A percentile compares a stretch with the other conserved stretches of the same genome.
Evolutionary conservation across 2,113 vertebrate genomes (phyloP).

Genomic region (Prinia subflava): DNA sequence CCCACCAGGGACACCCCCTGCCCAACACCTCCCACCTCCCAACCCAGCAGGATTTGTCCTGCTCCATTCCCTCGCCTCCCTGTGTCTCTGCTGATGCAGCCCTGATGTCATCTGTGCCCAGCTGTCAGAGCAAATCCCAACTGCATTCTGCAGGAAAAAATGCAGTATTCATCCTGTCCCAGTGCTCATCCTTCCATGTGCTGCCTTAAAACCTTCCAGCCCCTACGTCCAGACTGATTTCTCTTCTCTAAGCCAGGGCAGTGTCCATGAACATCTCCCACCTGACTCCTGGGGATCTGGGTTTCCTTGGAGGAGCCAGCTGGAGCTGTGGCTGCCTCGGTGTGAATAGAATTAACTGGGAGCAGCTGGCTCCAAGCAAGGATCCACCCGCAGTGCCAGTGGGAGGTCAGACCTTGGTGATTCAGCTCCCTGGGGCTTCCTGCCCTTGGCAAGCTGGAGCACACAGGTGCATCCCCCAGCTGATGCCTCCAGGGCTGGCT

Average conservation of each 20-base stretch:
- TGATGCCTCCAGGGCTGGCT: not conserved
- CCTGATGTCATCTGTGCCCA: accelerated
- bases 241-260: not conserved
- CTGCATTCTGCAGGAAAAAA: not conserved
- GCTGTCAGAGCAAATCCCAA: accelerated
- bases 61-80: not conserved
- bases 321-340: not conserved
- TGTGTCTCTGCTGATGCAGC: not conserved
- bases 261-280: not conserved
- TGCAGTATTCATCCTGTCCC: not conserved
- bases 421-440: not conserved
- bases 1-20: accelerated
- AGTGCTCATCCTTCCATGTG: not conserved
- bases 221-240: not conserved
- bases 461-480: not conserved
- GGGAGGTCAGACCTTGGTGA: not conserved
- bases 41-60: not conserved
- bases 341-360: not conserved
- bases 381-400: not conserved
- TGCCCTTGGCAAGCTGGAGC: not conserved
- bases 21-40: not conserved
- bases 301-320: not conserved
- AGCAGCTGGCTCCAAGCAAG: not conserved
- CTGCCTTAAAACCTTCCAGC: not conserved
- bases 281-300: not conserved